Evolutionary conservation across 2,113 vertebrate genomes (phyloP).

Genomic region (Syrrhaptes paradoxus): DNA sequence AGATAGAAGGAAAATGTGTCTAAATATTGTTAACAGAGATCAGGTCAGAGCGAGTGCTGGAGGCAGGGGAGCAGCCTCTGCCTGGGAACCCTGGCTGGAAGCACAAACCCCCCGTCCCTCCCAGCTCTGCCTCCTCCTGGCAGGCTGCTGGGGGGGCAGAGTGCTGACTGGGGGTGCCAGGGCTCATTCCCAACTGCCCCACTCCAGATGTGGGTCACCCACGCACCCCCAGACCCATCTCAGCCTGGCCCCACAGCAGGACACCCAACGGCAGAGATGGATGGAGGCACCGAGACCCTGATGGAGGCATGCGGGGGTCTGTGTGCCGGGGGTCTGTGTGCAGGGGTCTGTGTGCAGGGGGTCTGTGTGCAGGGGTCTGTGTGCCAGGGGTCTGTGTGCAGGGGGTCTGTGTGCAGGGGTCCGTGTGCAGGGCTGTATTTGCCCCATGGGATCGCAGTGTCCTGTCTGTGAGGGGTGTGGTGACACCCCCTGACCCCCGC

Average conservation of each 20-base stretch:
- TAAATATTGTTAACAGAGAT: background rate
- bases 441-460: fast-evolving
- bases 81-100: background rate
- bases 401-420: no score
- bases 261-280: background rate
- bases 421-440: background rate
- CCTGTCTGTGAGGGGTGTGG: fast-evolving
- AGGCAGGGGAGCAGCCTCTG: background rate
- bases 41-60: background rate
- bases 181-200: background rate
- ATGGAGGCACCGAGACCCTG: fast-evolving
- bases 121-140: background rate
- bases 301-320: fast-evolving
- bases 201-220: background rate
- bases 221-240: fast-evolving
- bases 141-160: background rate
- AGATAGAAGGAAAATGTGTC: background rate
- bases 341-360: no score
- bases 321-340: no score
- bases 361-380: no score
- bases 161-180: background rate
- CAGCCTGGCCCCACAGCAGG: fast-evolving
- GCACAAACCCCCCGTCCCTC: background rate
- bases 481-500: background rate
- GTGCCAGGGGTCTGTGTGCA: no score